A percentile compares a stretch with the other conserved stretches of the same genome.
phyloP scores from a whole-genome alignment of 2,797 vertebrate genomes.

The Triplophysa yarkandensis region DNA sequence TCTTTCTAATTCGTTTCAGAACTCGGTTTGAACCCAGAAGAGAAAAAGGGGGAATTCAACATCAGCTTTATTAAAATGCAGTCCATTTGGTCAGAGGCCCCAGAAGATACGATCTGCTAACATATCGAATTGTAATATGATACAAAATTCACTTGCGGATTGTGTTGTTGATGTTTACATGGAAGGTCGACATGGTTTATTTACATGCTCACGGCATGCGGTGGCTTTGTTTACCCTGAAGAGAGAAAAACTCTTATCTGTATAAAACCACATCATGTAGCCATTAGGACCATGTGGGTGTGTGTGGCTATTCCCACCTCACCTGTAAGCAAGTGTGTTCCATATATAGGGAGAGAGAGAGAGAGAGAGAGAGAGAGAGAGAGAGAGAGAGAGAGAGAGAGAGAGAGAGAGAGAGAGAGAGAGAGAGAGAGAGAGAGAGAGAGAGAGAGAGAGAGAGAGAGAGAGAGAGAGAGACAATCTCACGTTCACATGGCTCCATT shows the following conservation, averaged over 20 bases:
- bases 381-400: not conserved
- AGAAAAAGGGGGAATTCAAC: slow-evolving; percentile 30
- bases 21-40: slow-evolving; percentile 31
- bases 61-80: slow-evolving; percentile 25
- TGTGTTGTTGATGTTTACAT: slow-evolving; percentile 15
- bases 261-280: slow-evolving; percentile 52
- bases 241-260: slow-evolving; percentile 34
- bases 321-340: slow-evolving; percentile 38
- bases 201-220: slow-evolving; percentile 2
- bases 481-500: slow-evolving; percentile 59
- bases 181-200: slow-evolving; percentile 36
- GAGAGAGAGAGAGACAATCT: slow-evolving; percentile 75
- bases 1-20: slow-evolving; percentile 27
- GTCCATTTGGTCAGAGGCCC: slow-evolving; percentile 36
- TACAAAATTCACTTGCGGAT: slow-evolving; percentile 36
- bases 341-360: slow-evolving; percentile 24
- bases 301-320: slow-evolving; percentile 50
- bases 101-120: slow-evolving; percentile 43
- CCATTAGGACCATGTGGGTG: slow-evolving; percentile 47
- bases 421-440: not conserved
- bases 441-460: no score
- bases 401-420: not conserved
- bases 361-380: not conserved
- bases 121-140: slow-evolving; percentile 53
- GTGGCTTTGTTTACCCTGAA: slow-evolving; percentile 32